Evolutionary conservation across 1,140 invertebrate genomes (phyloP).

Genomic region (Camponotus floridanus): DNA sequence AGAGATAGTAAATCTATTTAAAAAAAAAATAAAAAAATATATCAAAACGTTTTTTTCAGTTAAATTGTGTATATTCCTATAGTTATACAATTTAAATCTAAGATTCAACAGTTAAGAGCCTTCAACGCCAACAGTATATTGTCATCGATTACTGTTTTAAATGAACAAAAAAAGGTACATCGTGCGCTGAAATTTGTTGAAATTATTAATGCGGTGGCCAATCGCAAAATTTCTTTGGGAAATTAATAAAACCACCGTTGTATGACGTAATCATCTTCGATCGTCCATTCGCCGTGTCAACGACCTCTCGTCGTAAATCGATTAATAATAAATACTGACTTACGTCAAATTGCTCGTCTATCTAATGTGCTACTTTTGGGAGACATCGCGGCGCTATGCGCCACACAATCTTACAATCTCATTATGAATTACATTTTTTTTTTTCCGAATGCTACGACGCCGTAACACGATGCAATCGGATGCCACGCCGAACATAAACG

Average conservation of each 20-base stretch:
- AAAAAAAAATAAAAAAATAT: too few species aligned
- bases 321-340: slow-evolving; percentile 76
- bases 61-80: background rate
- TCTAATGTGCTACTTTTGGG: slow-evolving; percentile 68
- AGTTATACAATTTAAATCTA: background rate
- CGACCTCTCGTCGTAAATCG: slow-evolving; percentile 64
- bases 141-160: background rate
- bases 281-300: slow-evolving; percentile 53
- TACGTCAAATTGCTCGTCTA: slow-evolving; percentile 77
- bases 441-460: background rate
- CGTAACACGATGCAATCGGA: slow-evolving; percentile 20
- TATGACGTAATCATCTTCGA: slow-evolving; percentile 58
- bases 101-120: background rate
- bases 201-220: background rate
- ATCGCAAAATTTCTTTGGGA: background rate
- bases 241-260: background rate
- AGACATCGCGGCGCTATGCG: slow-evolving; percentile 20
- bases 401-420: slow-evolving; percentile 31
- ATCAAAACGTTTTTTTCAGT: background rate
- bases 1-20: background rate
- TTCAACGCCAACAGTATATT: background rate
- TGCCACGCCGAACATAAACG: background rate
- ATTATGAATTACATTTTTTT: slow-evolving; percentile 4
- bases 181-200: too few species aligned
- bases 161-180: background rate